Evolutionary conservation across 2,888 invertebrate species (phyloP).

Genomic region (Heteromurus nitidus): DNA sequence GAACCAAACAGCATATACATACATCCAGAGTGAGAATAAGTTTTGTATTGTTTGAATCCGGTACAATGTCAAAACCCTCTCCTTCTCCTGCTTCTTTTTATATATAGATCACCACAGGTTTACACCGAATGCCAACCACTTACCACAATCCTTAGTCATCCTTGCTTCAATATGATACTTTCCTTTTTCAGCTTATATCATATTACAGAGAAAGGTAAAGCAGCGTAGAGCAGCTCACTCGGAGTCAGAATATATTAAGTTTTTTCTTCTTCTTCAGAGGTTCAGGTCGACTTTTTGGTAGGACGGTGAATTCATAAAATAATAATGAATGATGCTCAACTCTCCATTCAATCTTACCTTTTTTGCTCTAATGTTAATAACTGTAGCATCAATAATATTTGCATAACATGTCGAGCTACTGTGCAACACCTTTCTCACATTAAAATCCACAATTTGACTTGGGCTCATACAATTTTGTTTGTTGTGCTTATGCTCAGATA

Average conservation of each 20-base stretch:
- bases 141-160: no score
- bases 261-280: neutral
- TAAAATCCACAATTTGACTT: constrained; percentile 9
- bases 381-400: constrained; percentile 54
- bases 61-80: no score
- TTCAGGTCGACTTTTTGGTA: neutral
- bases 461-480: neutral
- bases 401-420: constrained; percentile 57
- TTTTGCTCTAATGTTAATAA: constrained; percentile 42
- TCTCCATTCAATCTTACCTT: constrained; percentile 46
- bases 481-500: no score
- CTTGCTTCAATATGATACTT: neutral
- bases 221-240: no score
- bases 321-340: neutral
- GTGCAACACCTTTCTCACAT: constrained; percentile 60
- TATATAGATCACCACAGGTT: no score
- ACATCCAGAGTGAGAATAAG: no score
- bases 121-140: no score
- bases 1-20: no score
- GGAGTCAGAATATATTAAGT: neutral
- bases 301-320: neutral
- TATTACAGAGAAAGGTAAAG: no score
- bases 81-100: no score
- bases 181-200: neutral
- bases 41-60: no score